Evolutionary conservation across 2,888 invertebrate species (phyloP).

Genomic region (Meloe dianella): DNA sequence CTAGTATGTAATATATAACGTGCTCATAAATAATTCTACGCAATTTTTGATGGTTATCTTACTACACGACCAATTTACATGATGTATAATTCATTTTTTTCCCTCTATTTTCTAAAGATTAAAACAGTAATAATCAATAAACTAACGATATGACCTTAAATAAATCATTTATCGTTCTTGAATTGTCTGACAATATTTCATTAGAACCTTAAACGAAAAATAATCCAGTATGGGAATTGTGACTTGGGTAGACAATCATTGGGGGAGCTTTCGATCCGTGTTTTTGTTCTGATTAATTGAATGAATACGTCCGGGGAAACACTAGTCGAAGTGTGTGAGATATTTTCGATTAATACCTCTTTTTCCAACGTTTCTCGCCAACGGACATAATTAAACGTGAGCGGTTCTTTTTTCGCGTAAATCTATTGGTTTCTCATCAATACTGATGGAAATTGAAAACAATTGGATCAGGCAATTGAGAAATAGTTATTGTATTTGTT

Average conservation of each 20-base stretch:
- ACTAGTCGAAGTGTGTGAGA: conserved; percentile 34
- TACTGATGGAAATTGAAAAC: not conserved
- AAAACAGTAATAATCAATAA: conserved; percentile 14
- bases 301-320: conserved; percentile 38
- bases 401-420: not conserved
- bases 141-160: conserved; percentile 10
- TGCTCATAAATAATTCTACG: not conserved
- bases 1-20: not conserved
- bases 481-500: not conserved
- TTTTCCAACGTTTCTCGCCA: conserved; percentile 17
- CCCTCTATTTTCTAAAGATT: not conserved
- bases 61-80: not conserved
- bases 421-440: not conserved
- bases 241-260: conserved; percentile 45
- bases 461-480: not conserved
- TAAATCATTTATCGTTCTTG: conserved; percentile 42
- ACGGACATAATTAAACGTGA: conserved; percentile 22
- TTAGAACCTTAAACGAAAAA: conserved; percentile 46
- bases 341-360: conserved; percentile 29
- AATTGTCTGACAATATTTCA: conserved; percentile 44
- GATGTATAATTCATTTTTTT: not conserved
- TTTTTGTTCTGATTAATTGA: conserved; percentile 44
- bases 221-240: conserved; percentile 47
- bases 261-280: conserved; percentile 38
- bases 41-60: not conserved